Conservation (phyloP, 2,797 vertebrate species). For the Alosa sapidissima region DNA sequence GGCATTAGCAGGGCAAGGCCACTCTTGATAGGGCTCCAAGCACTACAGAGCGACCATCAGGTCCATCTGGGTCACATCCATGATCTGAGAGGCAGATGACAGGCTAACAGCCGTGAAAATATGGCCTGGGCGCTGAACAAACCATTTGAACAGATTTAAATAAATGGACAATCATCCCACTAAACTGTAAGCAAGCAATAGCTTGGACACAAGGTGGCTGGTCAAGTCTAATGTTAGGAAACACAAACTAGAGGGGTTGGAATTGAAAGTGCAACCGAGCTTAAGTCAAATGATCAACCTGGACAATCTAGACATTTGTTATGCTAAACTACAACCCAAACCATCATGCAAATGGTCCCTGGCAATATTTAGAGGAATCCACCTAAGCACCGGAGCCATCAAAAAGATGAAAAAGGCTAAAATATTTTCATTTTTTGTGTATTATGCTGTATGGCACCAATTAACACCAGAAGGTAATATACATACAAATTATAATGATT, state of each 20-base stretch:
- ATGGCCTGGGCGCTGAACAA: conserved; percentile 2
- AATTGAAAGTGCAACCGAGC: neutral
- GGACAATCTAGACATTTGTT: neutral
- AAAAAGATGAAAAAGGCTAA: neutral
- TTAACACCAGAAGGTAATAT: neutral
- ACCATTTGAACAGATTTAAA: conserved; percentile 14
- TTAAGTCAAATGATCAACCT: neutral
- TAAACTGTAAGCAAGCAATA: conserved; percentile 21
- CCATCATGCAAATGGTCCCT: neutral
- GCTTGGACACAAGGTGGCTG: conserved; percentile 5
- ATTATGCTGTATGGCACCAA: neutral
- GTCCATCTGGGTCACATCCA: conserved; percentile 11
- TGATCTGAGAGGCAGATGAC: neutral
- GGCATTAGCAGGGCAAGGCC: neutral
- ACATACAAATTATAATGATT: neutral
- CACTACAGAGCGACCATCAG: neutral
- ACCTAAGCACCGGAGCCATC: neutral
- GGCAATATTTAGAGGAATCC: neutral
- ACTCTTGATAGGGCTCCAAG: conserved; percentile 18
- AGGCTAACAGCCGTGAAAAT: conserved; percentile 11
- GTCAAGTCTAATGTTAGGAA: neutral
- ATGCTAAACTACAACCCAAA: neutral
- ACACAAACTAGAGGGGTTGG: neutral
- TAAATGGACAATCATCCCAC: neutral
- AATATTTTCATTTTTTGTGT: neutral